Evolutionary conservation across 2,888 invertebrate genomes (phyloP), one percentile per base, ranked within the genome.

Genomic region (Heliconius ismenius): DNA sequence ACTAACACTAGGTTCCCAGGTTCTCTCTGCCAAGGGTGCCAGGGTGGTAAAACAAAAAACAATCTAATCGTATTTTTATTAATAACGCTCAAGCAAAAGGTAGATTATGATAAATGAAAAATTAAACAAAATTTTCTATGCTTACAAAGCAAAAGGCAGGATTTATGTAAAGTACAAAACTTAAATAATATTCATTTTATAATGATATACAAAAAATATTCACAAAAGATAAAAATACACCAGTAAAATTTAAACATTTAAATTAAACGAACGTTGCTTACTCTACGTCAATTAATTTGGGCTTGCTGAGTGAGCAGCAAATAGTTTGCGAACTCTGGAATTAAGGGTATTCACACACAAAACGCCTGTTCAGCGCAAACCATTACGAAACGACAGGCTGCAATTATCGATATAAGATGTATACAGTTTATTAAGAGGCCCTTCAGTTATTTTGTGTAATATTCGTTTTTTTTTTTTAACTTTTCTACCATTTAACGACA

Each of bases 301-400:
- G 80, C 74, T 81, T 79, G 83, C 81, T 83, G 84, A 86, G 80
- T 83, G 83, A 83, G 81, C 83, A 82, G 79, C 85, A 82, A 83
- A 83, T 82, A 84, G 85, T 86, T 86, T 80, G 83, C 82, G 75
- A 87, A 87, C 85, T 83, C 82, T 79, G 82, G 84, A 86, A 88
- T 88, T 87, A 85, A 83, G 82, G 84, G 83, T 82, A 86, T 86
- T 86, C 86, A 86, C 80, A 81, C 81, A 81, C 73, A 49, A 79
- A 76, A 78, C 78, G 81, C 65, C 76, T 74, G 81, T 73, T 84
- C 82, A 81, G 82, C 82, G 68, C 63, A 78, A 79, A 58, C 70
- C 75, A 60, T 78, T 79, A 65, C 78, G 65, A 62, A 78, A 78
- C 67, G 69, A 74, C 64, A 49, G 68, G 24, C 54, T 60, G 60